Evolutionary conservation across 2,888 invertebrate genomes (phyloP), one percentile per base, ranked within the genome.

Genomic region (Leucozona laternaria): DNA sequence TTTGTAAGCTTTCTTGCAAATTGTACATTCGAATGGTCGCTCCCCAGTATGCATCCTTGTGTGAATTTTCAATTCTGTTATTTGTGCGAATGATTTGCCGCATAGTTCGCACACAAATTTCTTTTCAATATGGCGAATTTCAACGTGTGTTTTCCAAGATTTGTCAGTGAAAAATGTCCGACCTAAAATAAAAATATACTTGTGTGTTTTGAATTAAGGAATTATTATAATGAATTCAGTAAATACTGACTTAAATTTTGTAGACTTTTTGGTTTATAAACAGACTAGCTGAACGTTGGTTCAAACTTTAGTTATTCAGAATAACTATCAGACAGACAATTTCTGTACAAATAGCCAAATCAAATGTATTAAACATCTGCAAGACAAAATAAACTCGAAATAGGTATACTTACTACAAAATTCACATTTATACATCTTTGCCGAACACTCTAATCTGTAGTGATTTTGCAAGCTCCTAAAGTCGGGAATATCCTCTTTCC

Each of bases 1-100:
- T 76, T 86, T 86, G 48, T 86, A 86, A 11, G 86, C 75, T 53
- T 86, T 86, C n/a, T 82, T 86, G 66, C 86, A 86, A n/a, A 86
- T 86, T 3, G 86, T 86, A 15, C 86, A 86, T 40, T 82, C 86
- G 15, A 86, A 86, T 22, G 86, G 86, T 13, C 86, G 57, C 53
- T 86, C 86, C 6, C 86, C 86, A 0, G 86, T 86, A 40, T 86
- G 86, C 86, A 86, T 86, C 60, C 86, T 70, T 2, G 86, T 86
- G 25, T 86, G 86, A 28, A 86, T 86, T 53, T 57, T 82, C 17
- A 86, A 37, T 66, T 86, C 86, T 1, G 86, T 86, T 45, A 86
- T 86, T 75, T 86, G 86, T 11, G 86, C 86, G 10, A 86, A 86
- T 22, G 86, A 86, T 45, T 86, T 86, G 2, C 86, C 86, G 5